Evolutionary conservation across 1,140 invertebrate genomes (phyloP), one percentile per base, ranked within the genome.

Genomic region (Antheraea mylitta): DNA sequence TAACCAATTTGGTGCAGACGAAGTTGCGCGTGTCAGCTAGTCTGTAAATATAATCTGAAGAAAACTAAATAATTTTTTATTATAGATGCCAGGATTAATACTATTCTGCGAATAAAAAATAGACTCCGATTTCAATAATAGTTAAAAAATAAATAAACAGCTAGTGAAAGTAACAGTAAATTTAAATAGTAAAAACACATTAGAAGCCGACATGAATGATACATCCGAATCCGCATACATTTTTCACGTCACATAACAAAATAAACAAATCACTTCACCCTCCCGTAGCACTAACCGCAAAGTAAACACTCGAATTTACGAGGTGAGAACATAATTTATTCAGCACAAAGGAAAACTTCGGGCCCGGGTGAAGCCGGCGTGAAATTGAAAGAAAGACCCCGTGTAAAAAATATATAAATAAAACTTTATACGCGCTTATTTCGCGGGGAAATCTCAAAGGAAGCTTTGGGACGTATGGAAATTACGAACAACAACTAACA

Each of bases 251-350:
- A 58, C 65, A 8, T 64, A 73, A 63, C 58, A 36, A 70, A 70
- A 68, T 69, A 69, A 70, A 61, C 58, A 61, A 69, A 82, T 81
- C 81, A 68, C 58, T 75, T 69, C 74, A 68, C 82, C 77, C 74
- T 77, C 71, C 45, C 70, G 72, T 65, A 78, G 71, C 71, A 76
- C 65, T 70, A 72, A 82, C 83, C 76, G 64, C 82, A 81, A 79
- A 83, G 76, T 82, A 87, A 85, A 85, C 71, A 68, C 53, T 60
- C 70, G 73, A 73, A 58, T 80, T 77, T 78, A 77, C 78, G 81
- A 90, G 82, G 86, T 89, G 84, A 62, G 76, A 85, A 75, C 76
- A 86, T 90, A 76, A 87, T 86, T 89, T 89, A 89, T 89, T 87
- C 88, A 87, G 69, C 63, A 81, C 80, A 79, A 82, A 82, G 75